Evolutionary conservation across 1,140 invertebrate species (phyloP).

Genomic region (Phymorhynchus buccinoides): DNA sequence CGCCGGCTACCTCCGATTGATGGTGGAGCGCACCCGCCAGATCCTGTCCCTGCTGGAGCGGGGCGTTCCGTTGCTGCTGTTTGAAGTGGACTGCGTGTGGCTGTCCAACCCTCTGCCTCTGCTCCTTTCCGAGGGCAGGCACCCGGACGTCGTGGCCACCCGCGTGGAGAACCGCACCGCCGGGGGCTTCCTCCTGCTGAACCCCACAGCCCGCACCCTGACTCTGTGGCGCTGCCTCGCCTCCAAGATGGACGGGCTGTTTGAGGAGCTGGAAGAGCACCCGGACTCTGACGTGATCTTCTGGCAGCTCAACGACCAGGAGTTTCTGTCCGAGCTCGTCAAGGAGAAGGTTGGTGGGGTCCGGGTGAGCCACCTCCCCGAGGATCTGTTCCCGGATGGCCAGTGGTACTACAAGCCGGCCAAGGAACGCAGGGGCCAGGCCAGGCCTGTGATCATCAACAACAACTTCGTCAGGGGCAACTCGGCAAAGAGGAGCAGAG

Average conservation of each 20-base stretch:
- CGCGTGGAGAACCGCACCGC: conserved; percentile 49
- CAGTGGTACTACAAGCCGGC: conserved; percentile 56
- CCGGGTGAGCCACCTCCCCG: conserved; percentile 46
- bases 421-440: neutral
- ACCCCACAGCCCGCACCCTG: conserved; percentile 49
- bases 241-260: conserved; percentile 41
- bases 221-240: conserved; percentile 52
- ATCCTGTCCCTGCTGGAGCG: conserved; percentile 49
- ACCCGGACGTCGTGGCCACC: conserved; percentile 56
- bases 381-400: conserved; percentile 56
- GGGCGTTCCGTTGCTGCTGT: conserved; percentile 57
- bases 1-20: conserved; percentile 60
- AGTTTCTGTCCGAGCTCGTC: conserved; percentile 51
- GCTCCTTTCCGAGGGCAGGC: conserved; percentile 25
- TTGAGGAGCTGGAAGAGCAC: conserved; percentile 42
- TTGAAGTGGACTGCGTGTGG: conserved; percentile 66
- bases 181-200: conserved; percentile 59
- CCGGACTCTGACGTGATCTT: conserved; percentile 35
- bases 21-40: conserved; percentile 57
- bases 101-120: conserved; percentile 54
- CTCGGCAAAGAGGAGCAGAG: conserved; percentile 45
- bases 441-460: conserved; percentile 51
- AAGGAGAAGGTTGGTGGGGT: conserved; percentile 45
- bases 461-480: conserved; percentile 55
- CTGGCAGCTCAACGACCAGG: conserved; percentile 59